Conservation (phyloP, 2,888 invertebrate species). For the Anticlea derivata region DNA sequence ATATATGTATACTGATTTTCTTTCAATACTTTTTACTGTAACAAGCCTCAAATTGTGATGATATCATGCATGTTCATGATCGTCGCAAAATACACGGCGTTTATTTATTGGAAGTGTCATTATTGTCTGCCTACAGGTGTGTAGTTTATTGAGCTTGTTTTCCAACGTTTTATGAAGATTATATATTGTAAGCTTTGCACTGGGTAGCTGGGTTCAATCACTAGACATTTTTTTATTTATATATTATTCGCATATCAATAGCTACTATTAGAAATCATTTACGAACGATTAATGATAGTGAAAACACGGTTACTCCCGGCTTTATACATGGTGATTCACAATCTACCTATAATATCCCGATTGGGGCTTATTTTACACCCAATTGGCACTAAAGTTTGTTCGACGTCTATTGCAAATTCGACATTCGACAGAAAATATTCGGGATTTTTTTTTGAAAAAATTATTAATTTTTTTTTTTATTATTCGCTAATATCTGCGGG, state of each 20-base stretch:
- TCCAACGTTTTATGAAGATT: conserved; percentile 9
- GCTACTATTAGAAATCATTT: background rate
- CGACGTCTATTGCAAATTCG: no score
- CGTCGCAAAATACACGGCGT: background rate
- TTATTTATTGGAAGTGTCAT: conserved; percentile 4
- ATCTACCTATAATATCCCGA: no score
- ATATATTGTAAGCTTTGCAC: background rate
- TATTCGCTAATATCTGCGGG: no score
- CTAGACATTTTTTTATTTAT: conserved; percentile 7
- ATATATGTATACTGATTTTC: no score
- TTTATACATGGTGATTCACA: no score
- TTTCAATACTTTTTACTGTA: background rate
- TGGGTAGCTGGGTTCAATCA: conserved; percentile 11
- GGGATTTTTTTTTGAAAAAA: no score
- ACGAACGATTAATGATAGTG: background rate
- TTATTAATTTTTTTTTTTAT: no score
- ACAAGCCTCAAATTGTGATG: background rate
- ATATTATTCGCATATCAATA: conserved; percentile 2
- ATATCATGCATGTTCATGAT: conserved; percentile 6
- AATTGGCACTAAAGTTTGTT: no score
- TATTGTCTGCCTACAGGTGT: conserved; percentile 4
- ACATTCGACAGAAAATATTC: no score
- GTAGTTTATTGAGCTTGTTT: conserved; percentile 8
- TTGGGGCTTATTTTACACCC: no score
- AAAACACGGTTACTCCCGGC: background rate